Evolutionary conservation across 2,113 vertebrate genomes (phyloP), one percentile per base, ranked within the genome.

Genomic region (Malurus elegans): DNA sequence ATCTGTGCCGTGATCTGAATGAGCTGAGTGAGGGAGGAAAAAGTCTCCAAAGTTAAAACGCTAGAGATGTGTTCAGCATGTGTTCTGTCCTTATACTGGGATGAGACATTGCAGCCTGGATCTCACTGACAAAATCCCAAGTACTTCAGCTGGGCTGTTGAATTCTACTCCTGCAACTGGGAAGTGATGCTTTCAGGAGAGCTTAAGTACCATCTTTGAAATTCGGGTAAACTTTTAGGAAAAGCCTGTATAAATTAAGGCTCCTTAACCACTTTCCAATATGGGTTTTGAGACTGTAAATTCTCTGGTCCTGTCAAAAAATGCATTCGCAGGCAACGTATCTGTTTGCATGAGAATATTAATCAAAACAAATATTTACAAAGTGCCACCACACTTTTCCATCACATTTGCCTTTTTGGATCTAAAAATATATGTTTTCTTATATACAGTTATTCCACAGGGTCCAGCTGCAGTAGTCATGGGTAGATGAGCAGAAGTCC

Each of bases 321-420:
- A 53, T n/a, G n/a, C 8, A 6, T 90, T 90, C 45, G 34, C 38
- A 60, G 44, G 60, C 47, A 93, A 60, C 38, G 86, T 58, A 88
- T 83, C 70, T 83, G n/a, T 79, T 69, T 90, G 62, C 32, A 25
- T 86, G 88, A 86, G 81, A 83, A 78, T 85, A 83, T 89, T 79
- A 70, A 58, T 62, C 44, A 44, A 70, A 91, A 83, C 32, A 62
- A 47, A 10, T 45, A 76, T 88, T 87, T 93, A 71, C 21, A 18
- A 78, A 79, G 21, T 81, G 44, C 26, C 2, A 15, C 36, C 53
- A 53, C 3, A 4, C 61, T 94, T 94, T 75, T 90, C 66, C 80
- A 80, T 88, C 81, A 36, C 32, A 40, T 88, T 87, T 93, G 53
- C 79, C 67, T 92, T 93, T 95, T 90, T 91, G 7, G 67, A 67